Evolutionary conservation across 2,797 vertebrate species (phyloP), one percentile per base, ranked within the genome.

Genomic region (Helarctos malayanus): DNA sequence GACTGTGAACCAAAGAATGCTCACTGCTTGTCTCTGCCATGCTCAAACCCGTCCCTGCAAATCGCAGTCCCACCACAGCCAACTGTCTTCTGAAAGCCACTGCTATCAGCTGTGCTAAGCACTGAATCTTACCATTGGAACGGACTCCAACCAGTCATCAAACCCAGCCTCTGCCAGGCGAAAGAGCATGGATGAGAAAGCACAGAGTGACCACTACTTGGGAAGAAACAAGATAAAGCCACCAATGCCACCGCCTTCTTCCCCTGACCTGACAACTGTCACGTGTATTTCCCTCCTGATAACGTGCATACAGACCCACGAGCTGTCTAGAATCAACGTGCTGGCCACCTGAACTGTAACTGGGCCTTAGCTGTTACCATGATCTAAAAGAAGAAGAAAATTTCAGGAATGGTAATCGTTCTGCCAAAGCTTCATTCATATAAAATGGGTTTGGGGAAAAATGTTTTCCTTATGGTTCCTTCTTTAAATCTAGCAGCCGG

Each of bases 371-470:
- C 15, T 78, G 81, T 61, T 65, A 71, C 2, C 25, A 68, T 61
- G 57, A 76, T 80, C 73, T 29, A 65, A 93, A 41, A 32, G 27
- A 65, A 88, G 68, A 91, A n/a, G 73, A 79, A 71, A 89, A 94
- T 80, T 93, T 75, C 65, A 93, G 85, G 27, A 89, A 65, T 68
- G 68, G 54, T 52, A 32, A 85, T 10, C 91, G 19, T 93, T 96
- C 78, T 96, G 63, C 71, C 85, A 89, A 95, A 86, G 38, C 23
- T 56, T 87, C 79, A 95, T 68, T 93, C 78, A 65, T 10, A 92
- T 84, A 93, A 96, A 92, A 95, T 68, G 38, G 23, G 35, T 68
- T 95, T 95, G 45, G 82, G 84, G 89, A 84, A 96, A 73, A 92
- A 14, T 63, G 65, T 79, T 82, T 93, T 45, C 89, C 89, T 65